Percentiles rank a stretch among this genome's conserved stretches.
These are phyloP conservation scores for Seriola aureovittata DNA, from an alignment of 2,113 vertebrate genomes.

Conservation along the genomic window DNA sequence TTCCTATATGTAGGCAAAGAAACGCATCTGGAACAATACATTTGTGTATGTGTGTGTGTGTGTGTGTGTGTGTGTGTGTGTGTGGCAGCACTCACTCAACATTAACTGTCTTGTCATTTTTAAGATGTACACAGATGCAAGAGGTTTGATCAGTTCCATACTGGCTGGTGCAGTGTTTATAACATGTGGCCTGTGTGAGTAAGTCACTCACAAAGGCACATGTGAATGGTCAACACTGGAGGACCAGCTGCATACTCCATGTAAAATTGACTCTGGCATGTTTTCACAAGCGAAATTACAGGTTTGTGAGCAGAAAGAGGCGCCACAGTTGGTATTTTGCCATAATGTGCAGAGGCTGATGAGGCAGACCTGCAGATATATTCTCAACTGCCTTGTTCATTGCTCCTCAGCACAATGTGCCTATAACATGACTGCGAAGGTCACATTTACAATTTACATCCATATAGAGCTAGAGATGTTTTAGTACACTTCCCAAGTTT, in stretches of 20 bases:
- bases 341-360: background rate
- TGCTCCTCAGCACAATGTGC: background rate
- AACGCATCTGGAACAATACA: slow-evolving; percentile 13
- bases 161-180: background rate
- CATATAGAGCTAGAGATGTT: background rate
- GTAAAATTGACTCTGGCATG: slow-evolving; percentile 26
- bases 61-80: background rate
- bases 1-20: background rate
- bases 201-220: background rate
- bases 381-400: background rate
- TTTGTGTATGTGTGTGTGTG: background rate
- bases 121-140: background rate
- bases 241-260: slow-evolving; percentile 32
- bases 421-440: background rate
- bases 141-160: background rate
- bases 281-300: slow-evolving; percentile 19
- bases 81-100: background rate
- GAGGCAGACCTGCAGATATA: background rate
- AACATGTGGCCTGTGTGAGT: slow-evolving; percentile 10
- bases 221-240: slow-evolving; percentile 4
- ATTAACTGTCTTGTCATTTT: background rate
- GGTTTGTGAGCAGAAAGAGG: slow-evolving; percentile 13
- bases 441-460: background rate
- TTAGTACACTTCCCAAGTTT: background rate
- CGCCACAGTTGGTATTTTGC: background rate